Conservation (phyloP, 2,113 vertebrate species). For the Rhinoptilus africanus region DNA sequence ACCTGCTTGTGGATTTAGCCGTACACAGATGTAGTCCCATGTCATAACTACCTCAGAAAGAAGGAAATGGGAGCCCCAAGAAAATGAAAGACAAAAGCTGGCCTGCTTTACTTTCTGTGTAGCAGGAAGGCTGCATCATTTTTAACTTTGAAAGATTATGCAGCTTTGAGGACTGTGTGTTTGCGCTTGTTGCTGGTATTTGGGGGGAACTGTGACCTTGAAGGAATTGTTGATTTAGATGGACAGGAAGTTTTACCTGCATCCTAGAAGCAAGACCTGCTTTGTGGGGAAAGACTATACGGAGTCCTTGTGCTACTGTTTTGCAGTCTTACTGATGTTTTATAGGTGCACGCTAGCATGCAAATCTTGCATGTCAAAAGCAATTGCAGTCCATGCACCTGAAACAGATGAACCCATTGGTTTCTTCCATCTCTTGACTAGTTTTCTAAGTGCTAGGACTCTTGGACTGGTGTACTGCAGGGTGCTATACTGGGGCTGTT, state of each 20-base stretch:
- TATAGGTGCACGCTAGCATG: neutral
- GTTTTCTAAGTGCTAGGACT: neutral
- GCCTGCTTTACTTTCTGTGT: neutral
- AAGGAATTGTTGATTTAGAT: neutral
- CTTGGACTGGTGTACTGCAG: neutral
- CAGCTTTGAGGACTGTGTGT: neutral
- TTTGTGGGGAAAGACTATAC: neutral
- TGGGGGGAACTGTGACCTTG: neutral
- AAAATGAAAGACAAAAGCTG: neutral
- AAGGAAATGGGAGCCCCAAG: neutral
- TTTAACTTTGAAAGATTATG: neutral
- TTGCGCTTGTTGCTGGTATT: neutral
- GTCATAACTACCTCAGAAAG: neutral
- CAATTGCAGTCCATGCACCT: neutral
- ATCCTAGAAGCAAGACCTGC: neutral
- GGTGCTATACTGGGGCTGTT: neutral
- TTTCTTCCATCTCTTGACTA: neutral
- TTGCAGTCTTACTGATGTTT: neutral
- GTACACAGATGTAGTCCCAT: neutral
- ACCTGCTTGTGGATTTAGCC: neutral
- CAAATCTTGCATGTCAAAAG: neutral
- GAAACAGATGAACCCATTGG: neutral
- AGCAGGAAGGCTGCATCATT: neutral
- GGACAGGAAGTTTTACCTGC: neutral
- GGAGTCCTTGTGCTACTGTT: neutral